These are phyloP conservation scores for Microtus obscurus DNA, from an alignment of 2,797 vertebrate genomes.

Conservation along the genomic window DNA sequence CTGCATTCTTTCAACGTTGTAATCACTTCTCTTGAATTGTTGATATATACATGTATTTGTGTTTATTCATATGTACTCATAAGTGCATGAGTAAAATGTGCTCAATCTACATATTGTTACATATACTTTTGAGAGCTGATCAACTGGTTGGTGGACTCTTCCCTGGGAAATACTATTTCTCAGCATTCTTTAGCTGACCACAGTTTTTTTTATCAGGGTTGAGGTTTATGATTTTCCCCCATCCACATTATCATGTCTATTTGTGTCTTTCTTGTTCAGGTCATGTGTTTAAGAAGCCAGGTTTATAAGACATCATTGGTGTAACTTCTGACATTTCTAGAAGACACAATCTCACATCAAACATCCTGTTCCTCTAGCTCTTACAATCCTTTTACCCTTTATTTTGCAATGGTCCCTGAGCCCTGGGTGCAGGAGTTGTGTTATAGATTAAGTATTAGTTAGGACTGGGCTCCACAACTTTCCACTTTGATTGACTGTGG, in stretches of 20 bases:
- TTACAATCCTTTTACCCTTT: background rate
- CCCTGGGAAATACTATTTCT: background rate
- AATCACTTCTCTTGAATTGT: background rate
- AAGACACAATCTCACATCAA: background rate
- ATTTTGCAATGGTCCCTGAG: background rate
- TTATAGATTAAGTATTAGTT: background rate
- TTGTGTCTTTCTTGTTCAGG: background rate
- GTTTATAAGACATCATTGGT: background rate
- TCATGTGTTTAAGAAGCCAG: background rate
- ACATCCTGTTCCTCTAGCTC: too few species aligned
- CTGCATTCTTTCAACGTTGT: background rate
- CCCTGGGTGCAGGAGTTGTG: background rate
- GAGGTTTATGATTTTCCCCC: background rate
- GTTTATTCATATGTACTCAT: background rate
- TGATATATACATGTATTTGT: background rate
- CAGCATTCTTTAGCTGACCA: background rate
- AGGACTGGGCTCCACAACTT: background rate
- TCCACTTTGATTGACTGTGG: background rate
- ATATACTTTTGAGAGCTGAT: background rate
- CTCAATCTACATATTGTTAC: background rate
- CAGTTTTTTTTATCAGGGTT: background rate
- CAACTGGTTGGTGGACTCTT: background rate
- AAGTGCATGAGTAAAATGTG: background rate
- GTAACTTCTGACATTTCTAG: background rate
- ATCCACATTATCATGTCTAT: background rate